Evolutionary conservation across 2,797 vertebrate genomes (phyloP).

Genomic region (Sebastes nivosus): DNA sequence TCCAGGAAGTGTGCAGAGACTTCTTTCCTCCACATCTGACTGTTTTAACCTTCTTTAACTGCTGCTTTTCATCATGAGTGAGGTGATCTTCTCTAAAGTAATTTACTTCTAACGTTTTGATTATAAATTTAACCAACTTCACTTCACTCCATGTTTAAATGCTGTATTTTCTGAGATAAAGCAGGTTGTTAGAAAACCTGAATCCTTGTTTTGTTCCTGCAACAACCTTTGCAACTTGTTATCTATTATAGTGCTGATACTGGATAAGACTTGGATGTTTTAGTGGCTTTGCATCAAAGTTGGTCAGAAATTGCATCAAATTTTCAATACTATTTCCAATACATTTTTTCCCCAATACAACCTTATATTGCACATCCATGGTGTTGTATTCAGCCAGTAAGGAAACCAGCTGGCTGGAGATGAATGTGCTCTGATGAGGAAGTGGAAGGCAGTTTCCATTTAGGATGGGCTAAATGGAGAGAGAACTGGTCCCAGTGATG

Average conservation of each 20-base stretch:
- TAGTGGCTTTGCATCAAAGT: neutral
- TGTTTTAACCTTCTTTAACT: neutral
- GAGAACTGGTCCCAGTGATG: neutral
- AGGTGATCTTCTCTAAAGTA: neutral
- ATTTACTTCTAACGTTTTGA: too few species aligned
- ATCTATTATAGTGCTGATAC: fast-evolving
- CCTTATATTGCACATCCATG: neutral
- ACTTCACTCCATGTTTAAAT: neutral
- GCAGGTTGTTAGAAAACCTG: neutral
- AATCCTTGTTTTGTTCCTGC: neutral
- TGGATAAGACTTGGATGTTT: neutral
- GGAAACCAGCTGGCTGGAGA: constrained; percentile 3
- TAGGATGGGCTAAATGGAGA: neutral
- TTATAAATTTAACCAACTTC: neutral
- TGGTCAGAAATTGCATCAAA: neutral
- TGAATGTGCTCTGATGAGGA: constrained; percentile 18
- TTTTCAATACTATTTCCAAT: neutral
- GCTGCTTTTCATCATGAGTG: neutral
- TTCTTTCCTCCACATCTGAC: neutral
- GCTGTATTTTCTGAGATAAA: neutral
- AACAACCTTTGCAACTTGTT: neutral
- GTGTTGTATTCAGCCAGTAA: neutral
- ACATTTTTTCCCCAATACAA: neutral
- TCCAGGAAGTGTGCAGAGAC: neutral
- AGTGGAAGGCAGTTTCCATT: neutral